These are phyloP conservation scores for Hydraecia micacea DNA, from an alignment of 2,888 invertebrate species.

Conservation along the genomic window DNA sequence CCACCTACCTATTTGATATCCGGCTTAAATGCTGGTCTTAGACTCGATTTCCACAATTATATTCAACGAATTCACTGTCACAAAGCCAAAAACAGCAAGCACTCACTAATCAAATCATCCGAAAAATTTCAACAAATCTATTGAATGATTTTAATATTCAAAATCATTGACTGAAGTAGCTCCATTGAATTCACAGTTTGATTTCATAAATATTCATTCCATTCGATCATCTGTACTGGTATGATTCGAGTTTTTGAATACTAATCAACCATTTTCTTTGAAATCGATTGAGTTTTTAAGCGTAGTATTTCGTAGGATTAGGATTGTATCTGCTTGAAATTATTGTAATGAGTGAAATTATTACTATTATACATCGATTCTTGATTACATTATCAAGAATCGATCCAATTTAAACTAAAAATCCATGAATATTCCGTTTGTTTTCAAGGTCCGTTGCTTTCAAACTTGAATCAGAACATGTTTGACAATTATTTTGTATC, in stretches of 20 bases:
- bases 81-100: not conserved
- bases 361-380: not conserved
- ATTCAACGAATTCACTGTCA: not conserved
- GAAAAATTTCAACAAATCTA: conserved; percentile 33
- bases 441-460: not conserved
- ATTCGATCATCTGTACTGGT: conserved; percentile 33
- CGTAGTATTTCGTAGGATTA: conserved; percentile 3
- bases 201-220: conserved; percentile 65
- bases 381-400: not conserved
- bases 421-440: too few species aligned
- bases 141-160: conserved; percentile 46
- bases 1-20: not conserved
- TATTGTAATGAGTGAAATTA: conserved; percentile 15
- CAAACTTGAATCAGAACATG: conserved; percentile 8
- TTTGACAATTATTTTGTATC: not conserved
- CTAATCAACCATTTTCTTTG: conserved; percentile 44
- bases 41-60: not conserved
- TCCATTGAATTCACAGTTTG: conserved; percentile 46
- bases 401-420: too few species aligned
- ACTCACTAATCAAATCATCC: conserved; percentile 6
- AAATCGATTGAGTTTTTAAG: conserved; percentile 18
- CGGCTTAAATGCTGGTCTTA: not conserved
- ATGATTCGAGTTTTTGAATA: conserved; percentile 45
- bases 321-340: too few species aligned
- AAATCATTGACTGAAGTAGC: conserved; percentile 47